Evolutionary conservation across 1,140 invertebrate species (phyloP), one percentile per base, ranked within the genome.

Genomic region (Drosophila bocqueti): DNA sequence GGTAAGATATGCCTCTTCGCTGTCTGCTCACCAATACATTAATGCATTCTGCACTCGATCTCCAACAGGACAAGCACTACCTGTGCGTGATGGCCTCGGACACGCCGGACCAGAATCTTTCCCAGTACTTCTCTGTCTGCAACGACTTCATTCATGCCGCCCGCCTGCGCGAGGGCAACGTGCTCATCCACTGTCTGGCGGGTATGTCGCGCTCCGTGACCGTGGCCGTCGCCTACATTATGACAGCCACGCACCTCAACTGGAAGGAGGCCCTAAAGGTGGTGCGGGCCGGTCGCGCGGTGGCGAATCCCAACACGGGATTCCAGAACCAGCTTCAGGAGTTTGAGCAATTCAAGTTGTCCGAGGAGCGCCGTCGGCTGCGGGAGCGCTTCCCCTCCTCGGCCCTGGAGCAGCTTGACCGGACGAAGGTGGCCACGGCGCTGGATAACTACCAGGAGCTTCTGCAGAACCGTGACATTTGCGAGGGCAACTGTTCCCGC

Each of bases 121-220:
- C 96, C 15, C 98, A 98, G 93, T 98, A 97, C 94, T 99, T 99
- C 94, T 95, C 96, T 18, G 93, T 97, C 47, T 98, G 97, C 93
- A 99, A 98, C 93, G 98, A 99, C 92, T 99, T 99, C 89, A 99
- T 99, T 84, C 98, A 99, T 93, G 95, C 96, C 2, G 98, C 98
- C 2, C 94, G 98, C 57, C 93, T 98, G 1, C 94, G 96, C 40
- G 97, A 98, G 67, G 98, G 98, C 67, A 97, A 97, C 92, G 98
- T 99, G 38, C 95, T 99, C 16, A 98, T 99, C 84, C 98, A 99
- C 93, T 99, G 98, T 93, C 94, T 99, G 91, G 98, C 98, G 2
- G 98, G 98, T 18, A 98, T 99, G 96, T 99, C 98, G 1, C 95
- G 98, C 21, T 99, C 98, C 91, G 98, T 99, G 38, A 99, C 98